phyloP scores from a whole-genome alignment of 1,140 invertebrate species.

The Sipha flava region DNA sequence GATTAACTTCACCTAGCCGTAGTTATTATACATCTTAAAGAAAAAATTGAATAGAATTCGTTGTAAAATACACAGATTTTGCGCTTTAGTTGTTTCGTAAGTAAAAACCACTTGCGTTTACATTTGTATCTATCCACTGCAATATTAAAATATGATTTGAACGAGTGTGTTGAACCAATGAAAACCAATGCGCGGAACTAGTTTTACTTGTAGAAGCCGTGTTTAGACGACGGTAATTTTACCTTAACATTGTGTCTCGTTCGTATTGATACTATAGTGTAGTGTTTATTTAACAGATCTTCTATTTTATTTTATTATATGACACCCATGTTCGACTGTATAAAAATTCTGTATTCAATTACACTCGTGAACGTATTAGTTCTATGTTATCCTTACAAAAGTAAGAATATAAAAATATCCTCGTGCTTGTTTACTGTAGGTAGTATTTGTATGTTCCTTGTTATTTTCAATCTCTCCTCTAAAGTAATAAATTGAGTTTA shows the following conservation, averaged over 20 bases:
- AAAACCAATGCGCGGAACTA: background rate
- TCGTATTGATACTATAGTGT: background rate
- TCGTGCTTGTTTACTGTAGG: no score
- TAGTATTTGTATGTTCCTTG: no score
- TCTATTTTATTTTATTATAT: background rate
- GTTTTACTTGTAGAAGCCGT: background rate
- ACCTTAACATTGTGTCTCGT: background rate
- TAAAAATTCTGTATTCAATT: no score
- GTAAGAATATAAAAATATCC: no score
- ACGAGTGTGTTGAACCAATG: background rate
- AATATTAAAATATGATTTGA: background rate
- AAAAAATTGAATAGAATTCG: no score
- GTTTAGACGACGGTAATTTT: background rate
- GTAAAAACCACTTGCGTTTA: background rate
- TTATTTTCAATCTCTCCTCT: no score
- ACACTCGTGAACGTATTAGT: no score
- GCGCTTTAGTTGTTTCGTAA: background rate
- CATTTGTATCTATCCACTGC: background rate
- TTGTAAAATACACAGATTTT: no score
- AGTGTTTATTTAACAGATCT: background rate
- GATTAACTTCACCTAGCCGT: no score
- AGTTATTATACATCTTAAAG: no score
- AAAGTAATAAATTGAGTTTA: no score
- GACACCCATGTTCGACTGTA: background rate
- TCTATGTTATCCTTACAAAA: background rate